These are phyloP conservation scores for Odontamblyopus lacepedii DNA, from an alignment of 2,797 vertebrate species.

Conservation along the genomic window DNA sequence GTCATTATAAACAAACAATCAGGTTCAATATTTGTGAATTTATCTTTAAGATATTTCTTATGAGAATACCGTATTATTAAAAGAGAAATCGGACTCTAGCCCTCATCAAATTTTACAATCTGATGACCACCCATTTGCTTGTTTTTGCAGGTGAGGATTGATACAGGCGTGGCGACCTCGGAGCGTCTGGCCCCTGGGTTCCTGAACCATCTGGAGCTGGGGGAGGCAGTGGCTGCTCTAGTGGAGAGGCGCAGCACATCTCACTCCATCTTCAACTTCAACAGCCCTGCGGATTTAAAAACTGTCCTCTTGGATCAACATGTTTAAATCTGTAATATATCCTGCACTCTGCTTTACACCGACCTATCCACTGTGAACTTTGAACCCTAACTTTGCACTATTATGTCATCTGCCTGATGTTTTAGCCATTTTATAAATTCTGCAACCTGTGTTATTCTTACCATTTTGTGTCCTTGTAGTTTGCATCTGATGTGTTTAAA, in stretches of 20 bases:
- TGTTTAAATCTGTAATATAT: slow-evolving; percentile 42
- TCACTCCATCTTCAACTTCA: slow-evolving; percentile 73
- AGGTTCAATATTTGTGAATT: too few relatives aligned
- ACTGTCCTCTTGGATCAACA: slow-evolving; percentile 68
- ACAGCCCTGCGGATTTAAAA: slow-evolving; percentile 77
- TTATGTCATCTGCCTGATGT: slow-evolving; percentile 6
- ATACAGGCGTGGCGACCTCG: slow-evolving; percentile 78
- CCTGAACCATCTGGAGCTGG: slow-evolving; percentile 80
- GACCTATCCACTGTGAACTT: slow-evolving; percentile 5
- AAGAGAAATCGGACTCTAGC: neutral
- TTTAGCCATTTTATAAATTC: slow-evolving; percentile 18
- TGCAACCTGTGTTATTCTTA: slow-evolving; percentile 16
- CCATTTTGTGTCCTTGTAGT: slow-evolving; percentile 51
- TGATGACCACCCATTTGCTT: neutral
- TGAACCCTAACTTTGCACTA: slow-evolving; percentile 2
- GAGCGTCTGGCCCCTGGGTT: slow-evolving; percentile 75
- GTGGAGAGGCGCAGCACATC: slow-evolving; percentile 68
- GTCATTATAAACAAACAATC: too few relatives aligned
- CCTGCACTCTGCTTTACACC: slow-evolving; percentile 18
- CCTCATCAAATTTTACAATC: neutral
- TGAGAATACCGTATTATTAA: neutral
- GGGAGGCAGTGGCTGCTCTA: slow-evolving; percentile 65
- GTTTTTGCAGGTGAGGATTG: slow-evolving; percentile 78
- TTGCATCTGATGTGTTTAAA: slow-evolving; percentile 22
- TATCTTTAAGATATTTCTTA: too few relatives aligned